Evolutionary conservation across 2,113 vertebrate genomes (phyloP).

Genomic region (Oophaga pumilio): DNA sequence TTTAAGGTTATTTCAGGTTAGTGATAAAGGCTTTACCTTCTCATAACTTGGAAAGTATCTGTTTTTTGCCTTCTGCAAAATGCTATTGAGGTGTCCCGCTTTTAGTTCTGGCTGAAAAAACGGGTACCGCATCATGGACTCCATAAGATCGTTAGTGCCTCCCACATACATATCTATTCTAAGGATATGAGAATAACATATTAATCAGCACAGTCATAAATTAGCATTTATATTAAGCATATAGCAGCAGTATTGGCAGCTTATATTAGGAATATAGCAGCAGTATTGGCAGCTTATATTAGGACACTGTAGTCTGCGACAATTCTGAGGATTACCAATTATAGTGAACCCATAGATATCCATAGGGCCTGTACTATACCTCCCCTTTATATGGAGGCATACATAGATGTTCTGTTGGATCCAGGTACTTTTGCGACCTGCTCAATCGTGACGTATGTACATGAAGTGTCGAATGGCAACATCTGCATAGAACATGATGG

Average conservation of each 20-base stretch:
- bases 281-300: no score
- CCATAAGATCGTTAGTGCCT: slow-evolving; percentile 80
- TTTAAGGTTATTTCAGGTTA: no score
- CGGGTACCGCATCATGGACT: slow-evolving; percentile 72
- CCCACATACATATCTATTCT: slow-evolving; percentile 89
- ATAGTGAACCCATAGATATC: neutral
- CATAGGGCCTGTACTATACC: neutral
- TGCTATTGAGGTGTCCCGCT: slow-evolving; percentile 67
- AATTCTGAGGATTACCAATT: neutral
- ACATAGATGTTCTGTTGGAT: neutral
- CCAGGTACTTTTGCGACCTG: no score
- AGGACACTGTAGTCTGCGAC: neutral
- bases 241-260: no score
- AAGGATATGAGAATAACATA: slow-evolving; percentile 11
- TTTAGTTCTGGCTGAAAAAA: slow-evolving; percentile 70
- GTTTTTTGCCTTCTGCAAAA: slow-evolving; percentile 73
- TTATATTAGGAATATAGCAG: no score
- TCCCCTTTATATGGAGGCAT: neutral
- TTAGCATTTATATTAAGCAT: no score
- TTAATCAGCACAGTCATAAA: neutral
- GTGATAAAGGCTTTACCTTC: slow-evolving; percentile 72
- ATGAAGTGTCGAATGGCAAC: no score
- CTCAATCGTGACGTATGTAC: no score
- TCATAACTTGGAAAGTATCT: slow-evolving; percentile 86
- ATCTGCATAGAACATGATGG: neutral